These are phyloP conservation scores for Cephalopterus ornatus DNA, from an alignment of 2,113 vertebrate genomes.

Conservation along the genomic window DNA sequence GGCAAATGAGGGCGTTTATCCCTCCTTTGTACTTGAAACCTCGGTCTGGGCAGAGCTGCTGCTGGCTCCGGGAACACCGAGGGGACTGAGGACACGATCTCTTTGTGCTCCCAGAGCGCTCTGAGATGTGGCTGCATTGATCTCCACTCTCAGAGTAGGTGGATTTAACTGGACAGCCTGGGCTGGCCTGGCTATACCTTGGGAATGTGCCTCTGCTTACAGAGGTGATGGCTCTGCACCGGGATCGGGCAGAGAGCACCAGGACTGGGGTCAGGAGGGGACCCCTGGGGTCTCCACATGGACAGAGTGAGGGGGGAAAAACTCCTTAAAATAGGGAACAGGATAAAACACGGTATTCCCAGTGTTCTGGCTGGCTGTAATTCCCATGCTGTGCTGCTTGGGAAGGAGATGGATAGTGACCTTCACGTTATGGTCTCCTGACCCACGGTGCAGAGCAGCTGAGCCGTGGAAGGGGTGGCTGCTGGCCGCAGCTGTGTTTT, in stretches of 20 bases:
- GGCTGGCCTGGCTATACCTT: background rate
- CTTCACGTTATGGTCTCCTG: accelerated
- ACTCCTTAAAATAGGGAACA: background rate
- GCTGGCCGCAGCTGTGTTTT: accelerated
- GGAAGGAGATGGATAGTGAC: background rate
- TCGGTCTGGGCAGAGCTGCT: background rate
- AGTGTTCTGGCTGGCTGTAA: background rate
- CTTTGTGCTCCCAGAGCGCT: background rate
- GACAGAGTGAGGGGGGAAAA: accelerated
- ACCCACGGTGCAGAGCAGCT: background rate
- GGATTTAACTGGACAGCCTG: accelerated
- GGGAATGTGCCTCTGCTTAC: background rate
- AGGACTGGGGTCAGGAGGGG: background rate
- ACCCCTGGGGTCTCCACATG: background rate
- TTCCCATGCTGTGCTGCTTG: background rate
- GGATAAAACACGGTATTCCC: background rate
- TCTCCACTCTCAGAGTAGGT: background rate
- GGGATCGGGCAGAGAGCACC: background rate
- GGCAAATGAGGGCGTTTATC: background rate
- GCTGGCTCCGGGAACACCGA: background rate
- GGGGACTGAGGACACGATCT: accelerated
- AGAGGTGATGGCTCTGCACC: background rate
- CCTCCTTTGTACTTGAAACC: background rate
- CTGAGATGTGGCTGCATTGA: background rate
- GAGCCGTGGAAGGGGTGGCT: background rate